phyloP scores from a whole-genome alignment of 2,888 invertebrate species.

The Sesia apiformis region DNA sequence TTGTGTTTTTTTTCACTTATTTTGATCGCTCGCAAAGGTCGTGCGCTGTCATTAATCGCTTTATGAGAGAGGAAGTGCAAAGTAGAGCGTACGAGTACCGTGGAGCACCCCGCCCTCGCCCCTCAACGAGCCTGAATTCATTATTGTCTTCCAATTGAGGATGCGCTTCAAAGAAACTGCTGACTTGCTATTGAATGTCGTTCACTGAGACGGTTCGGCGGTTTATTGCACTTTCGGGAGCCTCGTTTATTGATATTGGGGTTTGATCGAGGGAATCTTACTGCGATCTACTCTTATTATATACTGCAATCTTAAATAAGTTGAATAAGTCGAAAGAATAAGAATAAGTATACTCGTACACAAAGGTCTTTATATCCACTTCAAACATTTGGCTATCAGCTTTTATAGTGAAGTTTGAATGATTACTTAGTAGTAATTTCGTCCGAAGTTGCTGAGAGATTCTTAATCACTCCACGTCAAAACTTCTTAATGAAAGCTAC shows the following conservation, averaged over 20 bases:
- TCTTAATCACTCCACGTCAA: slow-evolving; percentile 6
- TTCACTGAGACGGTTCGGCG: slow-evolving; percentile 38
- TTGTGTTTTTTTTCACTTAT: slow-evolving; percentile 43
- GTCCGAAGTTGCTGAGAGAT: slow-evolving; percentile 3
- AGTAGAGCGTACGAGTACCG: slow-evolving; percentile 57
- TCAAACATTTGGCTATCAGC: not conserved
- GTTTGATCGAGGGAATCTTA: slow-evolving; percentile 12
- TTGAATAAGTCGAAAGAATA: not conserved
- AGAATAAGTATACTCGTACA: not conserved
- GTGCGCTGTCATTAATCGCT: slow-evolving; percentile 58
- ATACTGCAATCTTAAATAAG: not conserved
- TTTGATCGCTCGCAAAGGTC: slow-evolving; percentile 52
- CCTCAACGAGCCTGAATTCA: slow-evolving; percentile 55
- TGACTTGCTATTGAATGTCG: slow-evolving; percentile 43
- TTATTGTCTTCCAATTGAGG: slow-evolving; percentile 58
- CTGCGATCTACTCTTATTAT: not conserved
- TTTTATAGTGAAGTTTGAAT: not conserved
- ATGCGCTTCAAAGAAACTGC: slow-evolving; percentile 67
- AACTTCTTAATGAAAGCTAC: slow-evolving; percentile 15
- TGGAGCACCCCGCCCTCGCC: slow-evolving; percentile 26
- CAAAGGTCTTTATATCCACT: not conserved
- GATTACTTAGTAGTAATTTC: not conserved
- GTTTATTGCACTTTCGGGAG: slow-evolving; percentile 54
- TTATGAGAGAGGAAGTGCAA: slow-evolving; percentile 61
- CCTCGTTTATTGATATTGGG: slow-evolving; percentile 37